Evolutionary conservation across 2,888 invertebrate genomes (phyloP).

Genomic region (Archaeoteleia sp.): DNA sequence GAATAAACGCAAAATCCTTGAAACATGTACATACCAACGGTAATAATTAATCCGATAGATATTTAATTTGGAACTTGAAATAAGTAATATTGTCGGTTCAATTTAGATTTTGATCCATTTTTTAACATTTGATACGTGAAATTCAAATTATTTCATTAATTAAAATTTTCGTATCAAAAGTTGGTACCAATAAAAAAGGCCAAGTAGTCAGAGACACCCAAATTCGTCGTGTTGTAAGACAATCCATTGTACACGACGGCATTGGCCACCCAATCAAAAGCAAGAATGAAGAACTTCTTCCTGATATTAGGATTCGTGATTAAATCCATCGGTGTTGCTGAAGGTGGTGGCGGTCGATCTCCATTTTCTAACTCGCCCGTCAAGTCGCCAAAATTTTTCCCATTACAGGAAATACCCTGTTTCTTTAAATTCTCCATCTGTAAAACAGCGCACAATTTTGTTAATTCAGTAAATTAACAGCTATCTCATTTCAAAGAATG

Average conservation of each 20-base stretch:
- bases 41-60: too few species aligned
- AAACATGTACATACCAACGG: too few species aligned
- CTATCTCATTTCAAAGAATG: background rate
- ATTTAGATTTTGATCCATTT: too few species aligned
- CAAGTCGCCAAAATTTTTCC: slow-evolving; percentile 65
- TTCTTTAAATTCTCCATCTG: slow-evolving; percentile 71
- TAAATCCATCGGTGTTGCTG: slow-evolving; percentile 80
- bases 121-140: too few species aligned
- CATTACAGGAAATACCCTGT: slow-evolving; percentile 70
- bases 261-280: slow-evolving; percentile 81
- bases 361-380: slow-evolving; percentile 60
- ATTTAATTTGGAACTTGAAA: too few species aligned
- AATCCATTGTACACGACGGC: slow-evolving; percentile 83
- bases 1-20: too few species aligned
- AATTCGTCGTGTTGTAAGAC: slow-evolving; percentile 81
- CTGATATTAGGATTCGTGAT: slow-evolving; percentile 81
- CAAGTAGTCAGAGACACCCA: slow-evolving; percentile 82
- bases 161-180: too few species aligned
- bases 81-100: too few species aligned
- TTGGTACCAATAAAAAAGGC: slow-evolving; percentile 82
- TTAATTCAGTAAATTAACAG: too few species aligned
- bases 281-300: slow-evolving; percentile 80
- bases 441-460: too few species aligned
- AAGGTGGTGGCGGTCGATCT: slow-evolving; percentile 69
- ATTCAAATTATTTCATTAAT: too few species aligned